A percentile compares a stretch with the other conserved stretches of the same genome.
Conservation (phyloP, 2,797 vertebrate species). For the Synanceia verrucosa region DNA sequence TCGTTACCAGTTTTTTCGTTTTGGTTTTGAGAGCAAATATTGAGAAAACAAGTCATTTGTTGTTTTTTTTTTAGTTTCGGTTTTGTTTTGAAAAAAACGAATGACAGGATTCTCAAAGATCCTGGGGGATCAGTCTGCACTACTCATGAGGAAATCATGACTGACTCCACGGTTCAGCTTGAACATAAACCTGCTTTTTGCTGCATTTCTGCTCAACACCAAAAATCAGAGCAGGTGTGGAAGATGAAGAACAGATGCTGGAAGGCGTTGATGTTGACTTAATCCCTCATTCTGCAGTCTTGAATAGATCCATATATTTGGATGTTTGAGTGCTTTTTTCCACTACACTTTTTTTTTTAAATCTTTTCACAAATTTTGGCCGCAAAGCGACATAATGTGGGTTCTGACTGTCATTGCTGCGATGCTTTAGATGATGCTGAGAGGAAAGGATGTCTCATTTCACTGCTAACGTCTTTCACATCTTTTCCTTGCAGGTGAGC, state of each 20-base stretch:
- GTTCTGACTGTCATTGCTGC: background rate
- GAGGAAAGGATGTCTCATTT: background rate
- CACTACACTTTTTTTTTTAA: background rate
- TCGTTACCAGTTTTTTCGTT: too few relatives aligned
- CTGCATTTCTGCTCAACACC: constrained; percentile 7
- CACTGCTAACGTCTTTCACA: background rate
- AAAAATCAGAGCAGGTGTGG: background rate
- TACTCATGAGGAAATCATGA: background rate
- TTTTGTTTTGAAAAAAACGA: too few relatives aligned
- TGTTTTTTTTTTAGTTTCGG: too few relatives aligned
- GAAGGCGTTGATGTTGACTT: background rate
- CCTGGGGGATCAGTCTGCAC: background rate
- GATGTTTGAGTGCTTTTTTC: background rate
- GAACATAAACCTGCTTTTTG: constrained; percentile 19
- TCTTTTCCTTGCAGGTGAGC: background rate
- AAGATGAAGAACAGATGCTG: constrained; percentile 3
- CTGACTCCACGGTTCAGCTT: background rate
- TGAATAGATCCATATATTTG: background rate
- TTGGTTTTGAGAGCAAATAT: too few relatives aligned
- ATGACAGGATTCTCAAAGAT: background rate
- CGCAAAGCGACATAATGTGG: background rate
- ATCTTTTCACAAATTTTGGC: background rate
- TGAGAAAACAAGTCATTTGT: too few relatives aligned
- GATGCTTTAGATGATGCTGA: background rate
- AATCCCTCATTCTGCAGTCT: constrained; percentile 4